Evolutionary conservation across 2,113 vertebrate species (phyloP).

Genomic region (Zeus faber): DNA sequence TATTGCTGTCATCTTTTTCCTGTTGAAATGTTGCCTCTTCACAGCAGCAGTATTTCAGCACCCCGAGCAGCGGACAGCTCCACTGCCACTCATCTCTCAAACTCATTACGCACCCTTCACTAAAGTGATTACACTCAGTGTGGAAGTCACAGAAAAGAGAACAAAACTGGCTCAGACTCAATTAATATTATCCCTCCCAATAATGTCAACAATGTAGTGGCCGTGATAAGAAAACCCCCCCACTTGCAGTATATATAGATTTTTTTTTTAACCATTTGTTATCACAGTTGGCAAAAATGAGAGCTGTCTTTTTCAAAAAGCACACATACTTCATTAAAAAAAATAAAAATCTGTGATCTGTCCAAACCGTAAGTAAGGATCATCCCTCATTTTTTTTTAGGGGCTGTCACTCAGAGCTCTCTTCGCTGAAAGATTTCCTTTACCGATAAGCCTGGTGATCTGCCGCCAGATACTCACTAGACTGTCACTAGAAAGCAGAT

Average conservation of each 20-base stretch:
- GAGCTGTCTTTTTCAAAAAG: too few relatives aligned
- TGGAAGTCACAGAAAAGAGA: neutral
- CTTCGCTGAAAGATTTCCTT: constrained; percentile 53
- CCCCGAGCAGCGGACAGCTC: constrained; percentile 23
- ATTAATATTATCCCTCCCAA: neutral
- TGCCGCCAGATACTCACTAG: constrained; percentile 37
- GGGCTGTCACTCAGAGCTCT: constrained; percentile 42
- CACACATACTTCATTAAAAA: too few relatives aligned
- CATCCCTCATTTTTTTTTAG: constrained; percentile 45
- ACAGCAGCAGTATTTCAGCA: constrained; percentile 22
- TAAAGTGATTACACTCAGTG: neutral
- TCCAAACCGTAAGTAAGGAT: constrained; percentile 44
- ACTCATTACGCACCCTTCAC: constrained; percentile 3
- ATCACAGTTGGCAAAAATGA: too few relatives aligned
- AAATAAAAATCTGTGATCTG: constrained; percentile 38
- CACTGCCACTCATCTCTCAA: neutral
- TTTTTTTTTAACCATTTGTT: too few relatives aligned
- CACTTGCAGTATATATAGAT: neutral
- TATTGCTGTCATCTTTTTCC: too few relatives aligned
- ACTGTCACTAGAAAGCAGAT: constrained; percentile 47
- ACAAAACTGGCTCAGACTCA: neutral
- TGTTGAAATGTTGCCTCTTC: too few relatives aligned
- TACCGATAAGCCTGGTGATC: constrained; percentile 52
- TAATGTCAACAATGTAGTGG: neutral
- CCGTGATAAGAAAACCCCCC: neutral